Base-by-base conservation (phyloP, 1,140 invertebrate genomes). In the Grapholita molesta region DNA sequence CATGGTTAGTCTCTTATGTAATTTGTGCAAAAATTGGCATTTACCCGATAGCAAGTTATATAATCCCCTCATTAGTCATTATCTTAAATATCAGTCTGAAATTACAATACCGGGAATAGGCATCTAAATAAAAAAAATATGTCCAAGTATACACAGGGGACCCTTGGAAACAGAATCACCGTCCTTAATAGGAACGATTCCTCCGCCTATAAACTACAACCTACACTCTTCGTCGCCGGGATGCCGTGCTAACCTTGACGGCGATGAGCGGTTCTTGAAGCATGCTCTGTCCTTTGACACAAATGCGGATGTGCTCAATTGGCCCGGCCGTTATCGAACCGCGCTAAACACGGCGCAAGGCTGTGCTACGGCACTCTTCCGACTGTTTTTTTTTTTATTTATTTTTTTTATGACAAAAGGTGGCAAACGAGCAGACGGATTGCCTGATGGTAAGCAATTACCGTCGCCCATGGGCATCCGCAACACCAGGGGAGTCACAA, bases 241-340 rank as follows among this genome's bases (percentile, higher is more conserved):
- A 81, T 77, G 74, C 76, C 70, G 72, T 33, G 35, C 70, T 83
- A 89, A 89, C 89, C 89, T 91, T 90, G 86, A 77, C 70, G 69
- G 77, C 82, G 84, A 88, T 86, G 77, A 86, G 74, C 79, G 76
- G 78, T 84, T 90, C 86, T 89, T 89, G 74, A 71, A 85, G 80
- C 84, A 77, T 82, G 85, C 83, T 82, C 78, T 80, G 87, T 91
- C 86, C 85, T 89, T 80, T 89, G 78, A 82, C 80, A 85, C 82
- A 91, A 91, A 88, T 89, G 87, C 89, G 89, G 89, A 91, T 91
- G 86, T 84, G 82, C 68, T 84, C 86, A 91, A 91, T 91, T 91
- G 86, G 70, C 76, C 77, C 77, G 71, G 70, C 77, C 76, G 82
- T 83, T 86, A 91, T 88, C 83, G 82, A 89, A 88, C 78, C 75